Evolutionary conservation across 2,797 vertebrate genomes (phyloP).

Genomic region (Lagorchestes hirsutus): DNA sequence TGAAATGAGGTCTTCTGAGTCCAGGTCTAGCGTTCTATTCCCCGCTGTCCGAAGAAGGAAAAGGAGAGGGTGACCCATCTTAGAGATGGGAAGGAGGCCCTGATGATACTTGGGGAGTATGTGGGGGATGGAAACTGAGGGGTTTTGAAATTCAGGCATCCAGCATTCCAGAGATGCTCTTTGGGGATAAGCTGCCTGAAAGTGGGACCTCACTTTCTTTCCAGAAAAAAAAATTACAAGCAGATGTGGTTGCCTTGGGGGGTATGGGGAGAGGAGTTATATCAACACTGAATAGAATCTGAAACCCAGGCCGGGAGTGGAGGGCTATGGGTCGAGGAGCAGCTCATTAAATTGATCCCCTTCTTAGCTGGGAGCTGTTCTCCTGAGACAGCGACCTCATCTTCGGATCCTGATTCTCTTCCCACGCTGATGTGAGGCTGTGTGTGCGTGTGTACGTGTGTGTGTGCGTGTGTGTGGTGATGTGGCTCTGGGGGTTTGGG

Average conservation of each 20-base stretch:
- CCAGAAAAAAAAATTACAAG: constrained; percentile 74
- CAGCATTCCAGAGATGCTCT: constrained; percentile 76
- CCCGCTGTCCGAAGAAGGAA: neutral
- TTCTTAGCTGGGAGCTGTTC: neutral
- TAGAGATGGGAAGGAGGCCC: neutral
- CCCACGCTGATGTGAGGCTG: neutral
- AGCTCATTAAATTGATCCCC: neutral
- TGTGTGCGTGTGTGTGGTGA: neutral
- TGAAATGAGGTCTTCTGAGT: neutral
- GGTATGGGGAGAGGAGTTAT: constrained; percentile 14
- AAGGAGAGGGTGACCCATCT: neutral
- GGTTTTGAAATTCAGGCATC: constrained; percentile 12
- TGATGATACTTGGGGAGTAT: constrained; percentile 33
- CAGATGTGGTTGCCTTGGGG: constrained; percentile 73
- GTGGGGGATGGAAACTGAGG: constrained; percentile 60
- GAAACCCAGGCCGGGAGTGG: neutral
- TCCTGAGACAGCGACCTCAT: neutral
- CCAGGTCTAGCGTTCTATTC: neutral
- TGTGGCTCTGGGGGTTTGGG: neutral
- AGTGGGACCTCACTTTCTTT: constrained; percentile 56
- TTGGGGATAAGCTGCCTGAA: constrained; percentile 51
- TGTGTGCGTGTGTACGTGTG: neutral
- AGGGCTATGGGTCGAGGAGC: neutral
- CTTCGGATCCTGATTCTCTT: constrained; percentile 25
- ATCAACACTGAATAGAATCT: constrained; percentile 19